phyloP scores from a whole-genome alignment of 1,140 invertebrate genomes.

The Trichoplusia ni region DNA sequence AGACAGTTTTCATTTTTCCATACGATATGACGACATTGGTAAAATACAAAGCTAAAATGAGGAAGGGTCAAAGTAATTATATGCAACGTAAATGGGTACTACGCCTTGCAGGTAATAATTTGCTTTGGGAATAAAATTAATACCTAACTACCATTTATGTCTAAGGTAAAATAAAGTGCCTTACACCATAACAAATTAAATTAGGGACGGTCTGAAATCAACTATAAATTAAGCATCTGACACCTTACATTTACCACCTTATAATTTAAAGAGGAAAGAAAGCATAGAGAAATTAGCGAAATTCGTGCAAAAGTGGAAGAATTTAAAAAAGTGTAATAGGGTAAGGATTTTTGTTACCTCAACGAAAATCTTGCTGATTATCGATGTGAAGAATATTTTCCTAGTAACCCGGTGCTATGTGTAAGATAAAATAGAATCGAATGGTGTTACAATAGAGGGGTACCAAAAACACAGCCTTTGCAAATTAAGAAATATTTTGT shows the following conservation, averaged over 20 bases:
- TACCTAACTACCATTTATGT: too few relatives aligned
- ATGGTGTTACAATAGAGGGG: too few relatives aligned
- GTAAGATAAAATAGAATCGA: too few relatives aligned
- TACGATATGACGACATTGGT: background rate
- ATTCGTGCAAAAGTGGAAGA: slow-evolving; percentile 24
- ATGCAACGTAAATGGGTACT: too few relatives aligned
- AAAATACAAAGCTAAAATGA: slow-evolving; percentile 13
- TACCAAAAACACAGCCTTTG: too few relatives aligned
- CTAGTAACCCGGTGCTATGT: too few relatives aligned
- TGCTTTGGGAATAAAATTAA: background rate
- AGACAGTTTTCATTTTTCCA: background rate
- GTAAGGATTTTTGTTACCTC: slow-evolving; percentile 17
- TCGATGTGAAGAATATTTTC: too few relatives aligned
- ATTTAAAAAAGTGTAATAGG: slow-evolving; percentile 14
- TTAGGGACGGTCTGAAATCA: background rate
- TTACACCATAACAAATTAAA: background rate
- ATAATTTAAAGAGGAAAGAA: background rate
- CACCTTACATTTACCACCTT: background rate
- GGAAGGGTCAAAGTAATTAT: too few relatives aligned
- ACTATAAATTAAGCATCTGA: background rate
- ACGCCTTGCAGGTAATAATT: background rate
- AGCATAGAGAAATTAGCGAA: slow-evolving; percentile 1
- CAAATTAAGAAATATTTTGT: too few relatives aligned
- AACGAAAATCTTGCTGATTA: background rate
- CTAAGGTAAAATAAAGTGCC: too few relatives aligned